Evolutionary conservation across 2,888 invertebrate species (phyloP), one percentile per base, ranked within the genome.

Genomic region (Automeris io): DNA sequence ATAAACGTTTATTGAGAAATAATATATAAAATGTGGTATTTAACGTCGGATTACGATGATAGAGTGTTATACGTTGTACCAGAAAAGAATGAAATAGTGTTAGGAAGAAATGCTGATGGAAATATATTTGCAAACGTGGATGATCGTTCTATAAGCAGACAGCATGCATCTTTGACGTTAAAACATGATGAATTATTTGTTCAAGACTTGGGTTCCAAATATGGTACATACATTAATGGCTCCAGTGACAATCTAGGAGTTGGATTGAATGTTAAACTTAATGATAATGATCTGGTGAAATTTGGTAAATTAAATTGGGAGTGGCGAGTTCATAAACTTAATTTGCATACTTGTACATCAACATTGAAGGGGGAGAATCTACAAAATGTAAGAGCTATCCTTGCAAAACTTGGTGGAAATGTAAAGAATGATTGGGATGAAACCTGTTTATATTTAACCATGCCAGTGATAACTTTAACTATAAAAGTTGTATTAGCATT

Each of bases 401-500:
- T 95, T 5, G 56, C 63, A 4, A 67, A 78, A 16, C 57, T 95
- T 2, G 91, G 91, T 33, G 95, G 92, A 2, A 70, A 79, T 37
- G 61, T 91, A 19, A 62, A 86, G 23, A 75, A 64, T 35, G 86
- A 89, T 31, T 93, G 92, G 92, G 85, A 83, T 42, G 61, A 82
- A 4, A 62, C 78, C 7, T 92, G 91, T 57, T 86, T 89, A 16
- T 91, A 91, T 72, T 80, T 94, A 24, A 92, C 93, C 9, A 91
- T 92, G 87, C 87, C 89, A n/a, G 87, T 88, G 43, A 88, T 93
- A 18, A 89, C 90, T 6, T 74, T 94, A 23, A 93, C 93, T 7
- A 85, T 91, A n/a, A 94, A 94, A 83, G 90, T 94, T 8, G 88
- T 95, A 5, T 88, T 91, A 64, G 94, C 95, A 2, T 68, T 96